phyloP scores from a whole-genome alignment of 2,797 vertebrate species.

The Strix occidentalis region DNA sequence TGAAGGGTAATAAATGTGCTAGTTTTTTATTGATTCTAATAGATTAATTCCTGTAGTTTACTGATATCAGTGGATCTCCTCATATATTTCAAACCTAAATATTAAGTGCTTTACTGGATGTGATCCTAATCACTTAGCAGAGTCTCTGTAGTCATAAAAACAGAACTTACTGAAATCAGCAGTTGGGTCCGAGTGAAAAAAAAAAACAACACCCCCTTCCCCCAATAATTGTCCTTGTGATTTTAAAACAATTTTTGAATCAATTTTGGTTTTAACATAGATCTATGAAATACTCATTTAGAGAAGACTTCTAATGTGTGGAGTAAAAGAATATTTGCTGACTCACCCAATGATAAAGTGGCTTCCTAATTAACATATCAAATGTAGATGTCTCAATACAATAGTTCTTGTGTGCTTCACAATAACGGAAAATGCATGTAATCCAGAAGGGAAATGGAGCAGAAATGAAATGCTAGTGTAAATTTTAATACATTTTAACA shows the following conservation, averaged over 20 bases:
- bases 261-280: rapidly evolving
- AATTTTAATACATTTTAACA: conserved; percentile 3
- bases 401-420: background rate
- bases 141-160: background rate
- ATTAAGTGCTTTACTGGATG: background rate
- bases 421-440: background rate
- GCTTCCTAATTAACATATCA: background rate
- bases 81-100: background rate
- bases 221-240: background rate
- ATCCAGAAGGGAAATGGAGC: background rate
- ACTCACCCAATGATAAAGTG: background rate
- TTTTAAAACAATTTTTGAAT: background rate
- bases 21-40: background rate
- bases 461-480: background rate
- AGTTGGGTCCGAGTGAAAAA: too few species aligned
- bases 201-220: background rate
- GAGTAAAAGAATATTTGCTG: background rate
- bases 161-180: background rate
- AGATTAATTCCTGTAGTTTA: background rate
- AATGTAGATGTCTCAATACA: background rate
- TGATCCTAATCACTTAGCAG: background rate
- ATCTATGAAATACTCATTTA: conserved; percentile 8
- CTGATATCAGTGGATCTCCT: background rate
- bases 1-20: background rate
- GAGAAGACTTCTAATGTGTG: background rate